Conservation (phyloP, 2,797 vertebrate species). For the Geotria australis region DNA sequence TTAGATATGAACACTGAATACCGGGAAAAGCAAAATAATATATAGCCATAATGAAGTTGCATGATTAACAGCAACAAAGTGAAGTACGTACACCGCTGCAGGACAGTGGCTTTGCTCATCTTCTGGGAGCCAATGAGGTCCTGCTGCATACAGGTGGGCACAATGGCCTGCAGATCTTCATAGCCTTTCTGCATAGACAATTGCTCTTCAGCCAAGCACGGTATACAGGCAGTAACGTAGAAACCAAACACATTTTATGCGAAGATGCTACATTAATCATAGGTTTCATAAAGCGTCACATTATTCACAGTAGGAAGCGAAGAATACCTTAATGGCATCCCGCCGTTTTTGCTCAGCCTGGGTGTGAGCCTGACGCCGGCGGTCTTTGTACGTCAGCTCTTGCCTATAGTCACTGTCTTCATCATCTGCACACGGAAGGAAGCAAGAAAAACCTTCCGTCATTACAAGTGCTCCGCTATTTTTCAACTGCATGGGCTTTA, state of each 20-base stretch:
- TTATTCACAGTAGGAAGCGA: no score
- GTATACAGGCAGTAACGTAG: no score
- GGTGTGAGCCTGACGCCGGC: conserved; percentile 54
- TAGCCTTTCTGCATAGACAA: conserved; percentile 50
- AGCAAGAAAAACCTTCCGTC: conserved; percentile 1
- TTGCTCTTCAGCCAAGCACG: no score
- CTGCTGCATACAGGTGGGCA: conserved; percentile 65
- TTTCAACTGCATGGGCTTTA: neutral
- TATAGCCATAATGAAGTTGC: neutral
- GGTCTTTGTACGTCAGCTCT: conserved; percentile 61
- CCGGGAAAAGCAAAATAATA: neutral
- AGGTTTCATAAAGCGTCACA: no score
- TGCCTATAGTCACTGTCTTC: conserved; percentile 90
- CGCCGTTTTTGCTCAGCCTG: conserved; percentile 82
- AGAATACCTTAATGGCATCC: conserved; percentile 59
- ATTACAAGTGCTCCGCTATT: neutral
- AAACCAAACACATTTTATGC: no score
- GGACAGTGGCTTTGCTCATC: conserved; percentile 72
- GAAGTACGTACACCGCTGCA: conserved; percentile 60
- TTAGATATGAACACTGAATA: no score
- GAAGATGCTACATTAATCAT: no score
- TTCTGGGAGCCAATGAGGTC: conserved; percentile 62
- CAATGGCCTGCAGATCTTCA: conserved; percentile 68
- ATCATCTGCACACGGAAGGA: conserved; percentile 24
- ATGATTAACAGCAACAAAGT: neutral